Evolutionary conservation across 2,888 invertebrate genomes (phyloP), one percentile per base, ranked within the genome.

Genomic region (Venusia cambrica): DNA sequence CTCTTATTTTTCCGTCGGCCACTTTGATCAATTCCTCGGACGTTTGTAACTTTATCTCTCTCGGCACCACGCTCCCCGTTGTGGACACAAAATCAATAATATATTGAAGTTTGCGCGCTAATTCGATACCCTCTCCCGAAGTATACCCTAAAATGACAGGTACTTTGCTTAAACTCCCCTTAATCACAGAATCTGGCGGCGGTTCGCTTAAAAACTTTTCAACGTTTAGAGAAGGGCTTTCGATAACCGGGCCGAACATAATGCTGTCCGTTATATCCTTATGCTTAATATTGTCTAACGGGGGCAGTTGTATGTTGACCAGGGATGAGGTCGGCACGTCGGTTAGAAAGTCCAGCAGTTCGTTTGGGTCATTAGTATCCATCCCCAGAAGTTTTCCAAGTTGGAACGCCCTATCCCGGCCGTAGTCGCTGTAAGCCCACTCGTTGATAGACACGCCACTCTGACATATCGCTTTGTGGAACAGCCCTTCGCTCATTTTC

Each of bases 381-480:
- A 69, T 75, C 0, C 87, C 85, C 5, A 88, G 54, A 17, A 66
- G 40, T 56, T 75, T 75, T 4, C 78, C 87, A 4, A 88, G 57
- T 58, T 84, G 83, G 42, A 85, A 75, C 5, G 85, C 85, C 36
- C 83, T 65, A 52, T 74, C 57, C 6, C 64, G 62, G 0, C 66
- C 73, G 41, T 84, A 72, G 8, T 74, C 40, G 35, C 69, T 74
- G 52, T 73, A 76, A 36, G 72, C 62, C 88, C 88, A 88, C 39
- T 85, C 84, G 42, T 74, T 76, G 3, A 87, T 62, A 38, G 83
- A 79, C 1, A 83, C 75, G 12, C 88, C 88, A 38, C 88, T 88
- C 63, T 88, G 88, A 44, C 87, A 84, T 33, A 88, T 87, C 1
- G 84, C 88, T 60, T 84, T 87, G 50, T 73, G 51, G 43, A 85